Percentiles rank a stretch among this genome's conserved stretches.
phyloP scores from a whole-genome alignment of 2,888 invertebrate species.

The Tortricodes alternella region DNA sequence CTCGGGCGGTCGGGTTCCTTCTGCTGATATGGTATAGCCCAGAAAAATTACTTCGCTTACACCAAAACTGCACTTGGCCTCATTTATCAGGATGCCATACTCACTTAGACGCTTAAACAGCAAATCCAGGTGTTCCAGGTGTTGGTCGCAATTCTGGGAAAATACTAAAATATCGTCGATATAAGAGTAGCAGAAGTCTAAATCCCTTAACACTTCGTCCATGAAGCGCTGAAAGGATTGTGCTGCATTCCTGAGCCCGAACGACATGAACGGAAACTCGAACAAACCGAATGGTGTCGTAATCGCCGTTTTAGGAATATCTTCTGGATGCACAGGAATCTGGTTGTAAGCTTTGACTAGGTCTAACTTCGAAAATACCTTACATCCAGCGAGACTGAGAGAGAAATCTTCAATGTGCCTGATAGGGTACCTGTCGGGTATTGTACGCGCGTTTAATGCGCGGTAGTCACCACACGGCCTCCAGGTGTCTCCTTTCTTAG shows the following conservation, averaged over 20 bases:
- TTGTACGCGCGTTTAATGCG: constrained; percentile 44
- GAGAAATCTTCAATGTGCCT: constrained; percentile 33
- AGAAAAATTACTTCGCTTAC: constrained; percentile 33
- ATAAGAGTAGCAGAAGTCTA: constrained; percentile 40
- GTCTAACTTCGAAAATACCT: constrained; percentile 28
- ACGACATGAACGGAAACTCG: too few species aligned
- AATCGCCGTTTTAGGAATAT: constrained; percentile 53
- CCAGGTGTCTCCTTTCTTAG: constrained; percentile 47
- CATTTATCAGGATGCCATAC: constrained; percentile 14
- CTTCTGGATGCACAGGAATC: constrained; percentile 49
- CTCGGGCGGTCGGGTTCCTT: constrained; percentile 43
- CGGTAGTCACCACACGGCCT: constrained; percentile 55
- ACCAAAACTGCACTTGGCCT: constrained; percentile 13
- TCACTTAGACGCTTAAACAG: background rate
- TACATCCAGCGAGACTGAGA: constrained; percentile 29
- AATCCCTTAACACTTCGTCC: constrained; percentile 36
- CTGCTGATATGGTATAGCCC: constrained; percentile 32
- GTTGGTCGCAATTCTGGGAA: constrained; percentile 27
- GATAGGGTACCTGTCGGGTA: constrained; percentile 48
- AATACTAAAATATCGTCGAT: constrained; percentile 46
- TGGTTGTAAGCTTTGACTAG: constrained; percentile 42
- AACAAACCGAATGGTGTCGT: too few species aligned
- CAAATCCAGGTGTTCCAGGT: constrained; percentile 18
- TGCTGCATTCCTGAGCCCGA: constrained; percentile 57
- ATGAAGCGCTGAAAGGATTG: constrained; percentile 58